These are phyloP conservation scores for Crotophaga sulcirostris DNA, from an alignment of 2,113 vertebrate genomes.

Conservation along the genomic window DNA sequence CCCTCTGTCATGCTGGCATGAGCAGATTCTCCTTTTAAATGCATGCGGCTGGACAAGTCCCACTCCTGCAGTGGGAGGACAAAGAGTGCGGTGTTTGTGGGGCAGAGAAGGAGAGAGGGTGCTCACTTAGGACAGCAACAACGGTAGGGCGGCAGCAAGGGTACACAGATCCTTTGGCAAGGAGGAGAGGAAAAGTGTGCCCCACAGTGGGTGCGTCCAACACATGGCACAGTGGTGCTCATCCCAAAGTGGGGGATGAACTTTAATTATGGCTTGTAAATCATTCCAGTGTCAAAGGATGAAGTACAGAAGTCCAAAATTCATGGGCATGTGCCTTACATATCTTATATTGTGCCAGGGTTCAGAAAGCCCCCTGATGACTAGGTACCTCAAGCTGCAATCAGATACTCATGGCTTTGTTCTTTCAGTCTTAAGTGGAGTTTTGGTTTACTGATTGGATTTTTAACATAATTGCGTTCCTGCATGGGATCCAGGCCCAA, in stretches of 20 bases:
- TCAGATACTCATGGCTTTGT: background rate
- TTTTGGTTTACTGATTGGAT: background rate
- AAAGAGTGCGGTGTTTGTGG: background rate
- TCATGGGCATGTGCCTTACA: background rate
- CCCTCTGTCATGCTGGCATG: background rate
- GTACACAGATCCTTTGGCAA: accelerated
- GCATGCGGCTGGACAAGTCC: accelerated
- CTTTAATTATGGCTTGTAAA: background rate
- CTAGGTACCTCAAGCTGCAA: background rate
- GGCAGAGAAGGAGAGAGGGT: background rate
- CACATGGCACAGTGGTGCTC: accelerated
- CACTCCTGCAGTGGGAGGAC: accelerated
- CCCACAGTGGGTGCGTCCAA: accelerated
- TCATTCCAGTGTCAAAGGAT: background rate
- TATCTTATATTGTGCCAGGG: background rate
- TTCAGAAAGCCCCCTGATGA: background rate
- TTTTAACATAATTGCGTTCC: background rate
- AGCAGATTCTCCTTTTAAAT: background rate
- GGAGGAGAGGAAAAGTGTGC: background rate
- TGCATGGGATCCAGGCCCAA: background rate
- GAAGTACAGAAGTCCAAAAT: background rate
- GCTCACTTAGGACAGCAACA: accelerated
- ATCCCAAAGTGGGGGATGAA: accelerated
- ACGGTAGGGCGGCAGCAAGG: background rate
- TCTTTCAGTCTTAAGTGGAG: background rate